Evolutionary conservation across 1,140 invertebrate genomes (phyloP).

Genomic region (Drosophila ercepeae): DNA sequence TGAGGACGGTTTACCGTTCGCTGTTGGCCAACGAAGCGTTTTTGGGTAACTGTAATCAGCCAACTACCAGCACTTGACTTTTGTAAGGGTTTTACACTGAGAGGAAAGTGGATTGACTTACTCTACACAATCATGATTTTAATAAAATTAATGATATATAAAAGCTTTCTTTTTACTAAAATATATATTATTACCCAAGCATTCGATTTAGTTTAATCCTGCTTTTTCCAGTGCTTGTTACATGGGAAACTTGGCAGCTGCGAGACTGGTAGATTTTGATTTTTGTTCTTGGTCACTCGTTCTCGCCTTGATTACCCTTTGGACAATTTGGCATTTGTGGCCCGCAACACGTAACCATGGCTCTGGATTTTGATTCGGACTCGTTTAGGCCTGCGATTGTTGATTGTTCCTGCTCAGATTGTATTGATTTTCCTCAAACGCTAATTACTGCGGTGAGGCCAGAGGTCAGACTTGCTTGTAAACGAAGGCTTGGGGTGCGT

Average conservation of each 20-base stretch:
- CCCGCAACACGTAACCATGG: conserved; percentile 36
- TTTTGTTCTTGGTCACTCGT: conserved; percentile 27
- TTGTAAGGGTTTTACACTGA: conserved; percentile 18
- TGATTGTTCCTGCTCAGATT: conserved; percentile 36
- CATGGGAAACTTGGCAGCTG: conserved; percentile 72
- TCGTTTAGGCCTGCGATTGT: background rate
- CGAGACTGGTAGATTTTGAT: conserved; percentile 22
- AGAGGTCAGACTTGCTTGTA: background rate
- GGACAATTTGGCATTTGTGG: conserved; percentile 64
- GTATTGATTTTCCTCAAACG: conserved; percentile 39
- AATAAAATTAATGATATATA: too few species aligned
- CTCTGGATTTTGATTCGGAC: conserved; percentile 24
- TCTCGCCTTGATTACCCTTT: conserved; percentile 59
- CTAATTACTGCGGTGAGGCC: conserved; percentile 24
- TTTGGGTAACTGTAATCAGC: conserved; percentile 13
- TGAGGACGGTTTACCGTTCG: conserved; percentile 12
- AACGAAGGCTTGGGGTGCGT: conserved; percentile 11
- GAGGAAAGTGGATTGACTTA: background rate
- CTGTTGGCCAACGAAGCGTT: conserved; percentile 43
- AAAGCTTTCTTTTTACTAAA: too few species aligned
- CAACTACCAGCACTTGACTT: conserved; percentile 62
- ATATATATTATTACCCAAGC: too few species aligned
- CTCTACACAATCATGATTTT: background rate
- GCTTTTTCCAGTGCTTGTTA: background rate
- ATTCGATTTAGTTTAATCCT: too few species aligned